phyloP scores from a whole-genome alignment of 2,113 vertebrate genomes.

The Larimichthys crocea region DNA sequence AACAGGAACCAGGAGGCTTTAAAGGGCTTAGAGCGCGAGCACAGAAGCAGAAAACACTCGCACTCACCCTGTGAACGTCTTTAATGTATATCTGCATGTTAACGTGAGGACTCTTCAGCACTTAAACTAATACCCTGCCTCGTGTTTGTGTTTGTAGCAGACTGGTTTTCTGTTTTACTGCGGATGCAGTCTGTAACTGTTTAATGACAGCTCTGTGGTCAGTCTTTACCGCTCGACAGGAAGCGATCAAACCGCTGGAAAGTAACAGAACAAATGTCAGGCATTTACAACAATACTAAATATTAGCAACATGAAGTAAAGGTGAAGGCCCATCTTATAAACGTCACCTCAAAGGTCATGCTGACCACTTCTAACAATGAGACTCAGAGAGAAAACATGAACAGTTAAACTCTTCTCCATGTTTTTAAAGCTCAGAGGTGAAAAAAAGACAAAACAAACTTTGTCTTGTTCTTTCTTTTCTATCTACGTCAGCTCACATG shows the following conservation, averaged over 20 bases:
- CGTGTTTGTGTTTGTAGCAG: not conserved
- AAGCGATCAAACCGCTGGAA: not conserved
- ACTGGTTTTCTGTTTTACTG: not conserved
- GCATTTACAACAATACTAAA: no score
- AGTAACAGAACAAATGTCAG: no score
- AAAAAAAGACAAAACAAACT: not conserved
- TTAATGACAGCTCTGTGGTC: not conserved
- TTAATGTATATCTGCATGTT: not conserved
- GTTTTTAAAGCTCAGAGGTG: not conserved
- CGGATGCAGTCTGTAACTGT: not conserved
- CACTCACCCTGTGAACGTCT: not conserved
- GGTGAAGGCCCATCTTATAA: not conserved
- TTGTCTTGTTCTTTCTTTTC: not conserved
- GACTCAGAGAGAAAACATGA: not conserved
- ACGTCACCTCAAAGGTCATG: constrained; percentile 48
- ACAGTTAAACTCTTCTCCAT: not conserved
- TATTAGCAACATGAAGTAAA: not conserved
- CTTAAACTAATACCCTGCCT: not conserved
- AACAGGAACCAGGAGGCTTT: constrained; percentile 67
- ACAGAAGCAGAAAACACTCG: constrained; percentile 41
- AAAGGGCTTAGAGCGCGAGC: constrained; percentile 55
- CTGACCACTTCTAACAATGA: not conserved
- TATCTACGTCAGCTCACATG: constrained; percentile 5
- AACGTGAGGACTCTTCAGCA: not conserved
- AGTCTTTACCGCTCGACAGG: not conserved